Conservation (phyloP, 2,797 vertebrate species). For the Lutjanus campechanus region DNA sequence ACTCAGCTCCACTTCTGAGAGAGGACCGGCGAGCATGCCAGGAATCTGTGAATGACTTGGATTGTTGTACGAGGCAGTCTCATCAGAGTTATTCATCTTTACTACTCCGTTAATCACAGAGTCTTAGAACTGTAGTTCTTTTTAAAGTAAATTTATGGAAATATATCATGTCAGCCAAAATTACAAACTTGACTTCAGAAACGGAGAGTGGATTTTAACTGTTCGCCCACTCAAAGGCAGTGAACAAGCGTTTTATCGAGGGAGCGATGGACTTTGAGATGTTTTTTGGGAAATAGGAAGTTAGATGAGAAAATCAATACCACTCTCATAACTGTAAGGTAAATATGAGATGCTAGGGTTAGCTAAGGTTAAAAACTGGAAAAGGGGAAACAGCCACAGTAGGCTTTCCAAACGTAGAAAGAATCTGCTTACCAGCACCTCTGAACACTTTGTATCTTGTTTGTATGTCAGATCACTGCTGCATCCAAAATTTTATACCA, state of each 20-base stretch:
- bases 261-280: neutral
- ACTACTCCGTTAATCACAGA: neutral
- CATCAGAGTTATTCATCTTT: constrained; percentile 21
- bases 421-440: neutral
- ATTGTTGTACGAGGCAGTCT: neutral
- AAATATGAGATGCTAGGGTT: neutral
- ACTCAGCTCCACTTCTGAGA: constrained; percentile 38
- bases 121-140: neutral
- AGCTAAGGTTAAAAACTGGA: neutral
- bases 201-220: neutral
- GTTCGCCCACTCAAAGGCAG: neutral
- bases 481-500: too few relatives aligned
- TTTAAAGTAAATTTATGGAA: constrained; percentile 1
- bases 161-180: neutral
- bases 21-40: constrained; percentile 40
- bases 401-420: neutral
- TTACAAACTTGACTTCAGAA: neutral
- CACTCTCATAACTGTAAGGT: neutral
- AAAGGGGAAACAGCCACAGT: neutral
- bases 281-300: too few relatives aligned
- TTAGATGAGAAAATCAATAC: neutral
- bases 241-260: neutral
- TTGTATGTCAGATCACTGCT: neutral
- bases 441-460: neutral
- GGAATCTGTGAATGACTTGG: constrained; percentile 37